Base-by-base conservation (phyloP, 2,888 invertebrate genomes). In the Stenodera caucasica region DNA sequence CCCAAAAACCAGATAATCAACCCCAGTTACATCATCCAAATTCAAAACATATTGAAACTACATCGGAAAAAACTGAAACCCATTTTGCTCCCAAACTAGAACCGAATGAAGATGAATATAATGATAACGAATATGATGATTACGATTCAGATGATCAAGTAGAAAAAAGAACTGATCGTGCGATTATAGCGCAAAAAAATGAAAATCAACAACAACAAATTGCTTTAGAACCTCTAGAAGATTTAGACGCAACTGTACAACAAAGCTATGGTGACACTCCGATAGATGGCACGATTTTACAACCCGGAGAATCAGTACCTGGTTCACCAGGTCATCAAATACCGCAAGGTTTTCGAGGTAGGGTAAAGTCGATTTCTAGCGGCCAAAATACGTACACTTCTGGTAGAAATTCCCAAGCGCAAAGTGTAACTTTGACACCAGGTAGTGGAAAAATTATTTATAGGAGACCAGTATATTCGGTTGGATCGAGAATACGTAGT, bases 261-360 rank as follows among this genome's bases (percentile, higher is more conserved):
- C 88, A 88, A 77, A 84, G 83, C 69, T 83, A 79, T 72, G 83
- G 81, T 29, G 72, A 75, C 68, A 74, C 70, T 83, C 8, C 84
- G 84, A 11, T 53, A 65, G 84, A 84, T 68, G 85, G 84, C 52
- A 85, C 83, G 73, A 77, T 87, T 23, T 82, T 89, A 61, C 85
- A 87, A 73, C 85, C 89, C 0, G 90, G 90, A 12, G 84, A 89
- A 71, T 77, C 84, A 59, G 76, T 93, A 68, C 86, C 90, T 54
- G 86, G 92, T 58, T 83, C 87, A 68, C 83, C 87, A 61, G 85
- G 88, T 56, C 86, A 67, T 51, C 71, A 71, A 68, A 84, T 93
- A 78, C 87, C 91, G 60, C 74, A 84, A 63, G 87, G 92, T 61
- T 86, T 89, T 56, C 84, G 90, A 54, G 89, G 88, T 52, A 85